Evolutionary conservation across 1,140 invertebrate genomes (phyloP).

Genomic region (Nebria ingens): DNA sequence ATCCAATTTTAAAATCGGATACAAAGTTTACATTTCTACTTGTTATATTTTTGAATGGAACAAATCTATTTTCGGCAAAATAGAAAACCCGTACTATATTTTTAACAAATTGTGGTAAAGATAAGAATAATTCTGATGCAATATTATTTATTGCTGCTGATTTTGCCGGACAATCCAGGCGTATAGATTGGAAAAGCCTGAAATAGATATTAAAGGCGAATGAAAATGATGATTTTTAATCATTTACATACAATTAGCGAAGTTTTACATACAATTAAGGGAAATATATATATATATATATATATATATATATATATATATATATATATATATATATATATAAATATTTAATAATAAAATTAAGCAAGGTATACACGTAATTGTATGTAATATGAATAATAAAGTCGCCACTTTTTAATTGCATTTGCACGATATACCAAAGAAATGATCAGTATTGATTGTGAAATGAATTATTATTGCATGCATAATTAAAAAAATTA

Average conservation of each 20-base stretch:
- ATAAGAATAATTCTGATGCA: slow-evolving; percentile 16
- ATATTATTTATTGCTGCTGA: slow-evolving; percentile 12
- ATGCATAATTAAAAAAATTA: no score
- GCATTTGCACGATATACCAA: no score
- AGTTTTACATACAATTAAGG: no score
- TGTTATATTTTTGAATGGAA: slow-evolving; percentile 15
- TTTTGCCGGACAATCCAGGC: slow-evolving; percentile 8
- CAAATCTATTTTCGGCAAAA: slow-evolving; percentile 19
- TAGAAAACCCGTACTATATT: slow-evolving; percentile 21
- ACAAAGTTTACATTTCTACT: slow-evolving; percentile 15
- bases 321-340: no score
- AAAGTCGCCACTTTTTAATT: no score
- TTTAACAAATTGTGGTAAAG: slow-evolving; percentile 21
- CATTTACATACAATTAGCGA: slow-evolving; percentile 12
- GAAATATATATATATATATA: slow-evolving; percentile 8
- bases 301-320: no score
- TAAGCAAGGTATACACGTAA: no score
- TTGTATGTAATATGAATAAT: no score
- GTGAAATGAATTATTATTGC: no score
- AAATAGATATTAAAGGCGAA: slow-evolving; percentile 7
- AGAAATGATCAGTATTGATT: no score
- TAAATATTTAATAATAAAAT: no score
- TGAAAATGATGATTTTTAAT: no score
- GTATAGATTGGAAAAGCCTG: slow-evolving; percentile 17
- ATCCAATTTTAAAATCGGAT: slow-evolving; percentile 32